phyloP scores from a whole-genome alignment of 2,113 vertebrate genomes.

The Trachemys scripta region DNA sequence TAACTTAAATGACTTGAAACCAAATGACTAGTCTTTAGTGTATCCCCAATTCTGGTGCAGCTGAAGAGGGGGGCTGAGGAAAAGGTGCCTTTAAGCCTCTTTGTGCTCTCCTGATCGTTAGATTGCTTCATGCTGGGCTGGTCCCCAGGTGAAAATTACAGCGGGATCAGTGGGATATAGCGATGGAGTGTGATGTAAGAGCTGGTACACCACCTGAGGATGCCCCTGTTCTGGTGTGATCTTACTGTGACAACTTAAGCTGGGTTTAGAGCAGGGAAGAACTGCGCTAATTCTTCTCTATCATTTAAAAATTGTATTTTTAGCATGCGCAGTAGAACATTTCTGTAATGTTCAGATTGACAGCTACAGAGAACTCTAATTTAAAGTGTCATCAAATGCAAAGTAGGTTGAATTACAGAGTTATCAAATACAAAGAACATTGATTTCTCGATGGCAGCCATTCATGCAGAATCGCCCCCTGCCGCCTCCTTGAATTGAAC shows the following conservation, averaged over 20 bases:
- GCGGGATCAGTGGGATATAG: neutral
- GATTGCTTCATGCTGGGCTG: neutral
- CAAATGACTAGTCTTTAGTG: neutral
- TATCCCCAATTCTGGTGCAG: neutral
- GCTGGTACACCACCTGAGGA: neutral
- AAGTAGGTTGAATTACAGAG: neutral
- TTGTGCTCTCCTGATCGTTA: neutral
- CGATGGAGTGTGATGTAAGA: neutral
- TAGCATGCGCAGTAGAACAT: neutral
- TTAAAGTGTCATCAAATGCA: neutral
- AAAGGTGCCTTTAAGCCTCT: neutral
- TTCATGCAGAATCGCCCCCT: neutral
- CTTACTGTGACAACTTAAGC: neutral
- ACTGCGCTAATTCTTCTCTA: neutral
- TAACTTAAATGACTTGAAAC: neutral
- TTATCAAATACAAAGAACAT: neutral
- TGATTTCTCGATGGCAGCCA: neutral
- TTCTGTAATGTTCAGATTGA: neutral
- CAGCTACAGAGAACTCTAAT: neutral
- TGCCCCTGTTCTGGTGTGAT: neutral
- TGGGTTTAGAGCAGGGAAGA: neutral
- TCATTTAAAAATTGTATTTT: neutral
- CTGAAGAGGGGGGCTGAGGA: too few species aligned
- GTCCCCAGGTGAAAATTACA: neutral
- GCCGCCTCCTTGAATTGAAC: neutral